A percentile compares a stretch with the other conserved stretches of the same genome.
Conservation (phyloP, 2,113 vertebrate species). For the Prunella himalayana region DNA sequence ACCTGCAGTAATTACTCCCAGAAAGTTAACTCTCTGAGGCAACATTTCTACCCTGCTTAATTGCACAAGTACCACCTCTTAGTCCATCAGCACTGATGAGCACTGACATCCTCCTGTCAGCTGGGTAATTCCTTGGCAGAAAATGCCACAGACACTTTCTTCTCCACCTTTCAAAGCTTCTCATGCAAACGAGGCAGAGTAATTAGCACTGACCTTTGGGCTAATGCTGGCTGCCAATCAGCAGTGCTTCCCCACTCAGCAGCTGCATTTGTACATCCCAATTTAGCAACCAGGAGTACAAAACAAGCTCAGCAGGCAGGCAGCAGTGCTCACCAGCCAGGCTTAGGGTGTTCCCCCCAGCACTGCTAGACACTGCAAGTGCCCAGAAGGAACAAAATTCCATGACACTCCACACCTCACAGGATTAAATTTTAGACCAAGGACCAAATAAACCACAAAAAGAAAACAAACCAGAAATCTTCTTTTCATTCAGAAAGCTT, state of each 20-base stretch:
- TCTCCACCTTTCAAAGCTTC: conserved; percentile 55
- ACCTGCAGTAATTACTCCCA: conserved; percentile 50
- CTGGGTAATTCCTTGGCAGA: conserved; percentile 58
- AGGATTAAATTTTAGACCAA: neutral
- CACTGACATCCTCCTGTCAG: conserved; percentile 50
- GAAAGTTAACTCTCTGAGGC: conserved; percentile 53
- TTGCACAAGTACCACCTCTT: conserved; percentile 9
- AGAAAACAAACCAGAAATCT: neutral
- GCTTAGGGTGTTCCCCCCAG: neutral
- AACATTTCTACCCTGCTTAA: conserved; percentile 48
- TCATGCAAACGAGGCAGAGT: conserved; percentile 56
- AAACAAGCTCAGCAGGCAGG: neutral
- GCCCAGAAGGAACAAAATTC: neutral
- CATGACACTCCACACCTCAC: accelerated
- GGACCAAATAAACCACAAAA: neutral
- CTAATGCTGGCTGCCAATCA: conserved; percentile 47
- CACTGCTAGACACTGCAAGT: neutral
- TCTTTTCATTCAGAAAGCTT: neutral
- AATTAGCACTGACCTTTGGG: conserved; percentile 69
- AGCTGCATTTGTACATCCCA: neutral
- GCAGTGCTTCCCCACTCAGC: neutral
- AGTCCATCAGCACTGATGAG: conserved; percentile 34
- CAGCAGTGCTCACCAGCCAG: accelerated
- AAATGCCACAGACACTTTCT: conserved; percentile 62
- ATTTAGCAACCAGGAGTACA: neutral